These are phyloP conservation scores for Sceloporus tristichus DNA, from an alignment of 2,113 vertebrate species.

Conservation along the genomic window DNA sequence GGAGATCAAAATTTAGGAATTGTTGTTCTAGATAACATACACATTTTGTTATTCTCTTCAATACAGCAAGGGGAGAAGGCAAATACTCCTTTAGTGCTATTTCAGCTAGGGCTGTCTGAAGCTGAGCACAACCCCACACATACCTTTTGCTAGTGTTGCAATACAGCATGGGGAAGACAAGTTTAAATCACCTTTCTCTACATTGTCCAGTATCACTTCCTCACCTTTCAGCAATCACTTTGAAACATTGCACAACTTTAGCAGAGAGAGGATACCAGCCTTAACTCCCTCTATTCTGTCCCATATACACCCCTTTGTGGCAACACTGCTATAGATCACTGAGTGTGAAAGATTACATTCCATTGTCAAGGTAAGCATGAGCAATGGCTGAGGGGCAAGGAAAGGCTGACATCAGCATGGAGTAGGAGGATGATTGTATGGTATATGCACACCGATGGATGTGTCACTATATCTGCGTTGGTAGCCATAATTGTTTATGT, in stretches of 20 bases:
- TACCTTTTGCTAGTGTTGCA: too few relatives aligned
- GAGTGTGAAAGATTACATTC: not conserved
- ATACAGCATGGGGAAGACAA: too few relatives aligned
- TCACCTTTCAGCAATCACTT: not conserved
- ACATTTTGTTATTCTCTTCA: too few relatives aligned
- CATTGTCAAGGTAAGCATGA: not conserved
- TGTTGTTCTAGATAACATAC: too few relatives aligned
- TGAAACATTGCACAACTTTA: not conserved
- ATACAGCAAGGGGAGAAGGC: too few relatives aligned
- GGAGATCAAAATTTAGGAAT: too few relatives aligned
- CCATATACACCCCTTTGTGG: not conserved
- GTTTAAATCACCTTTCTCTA: too few relatives aligned
- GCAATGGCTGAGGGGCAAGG: not conserved
- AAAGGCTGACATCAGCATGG: not conserved
- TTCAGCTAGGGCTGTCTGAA: too few relatives aligned
- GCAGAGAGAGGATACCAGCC: too few relatives aligned
- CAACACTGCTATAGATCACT: not conserved
- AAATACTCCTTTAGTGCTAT: not conserved
- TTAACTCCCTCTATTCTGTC: not conserved
- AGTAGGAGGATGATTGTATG: constrained; percentile 14
- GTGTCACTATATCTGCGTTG: not conserved
- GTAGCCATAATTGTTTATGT: not conserved
- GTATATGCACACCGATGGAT: not conserved
- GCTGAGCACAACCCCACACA: too few relatives aligned
- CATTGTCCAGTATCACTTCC: not conserved